These are phyloP conservation scores for Rhyzopertha dominica DNA, from an alignment of 1,140 invertebrate genomes.

Conservation along the genomic window DNA sequence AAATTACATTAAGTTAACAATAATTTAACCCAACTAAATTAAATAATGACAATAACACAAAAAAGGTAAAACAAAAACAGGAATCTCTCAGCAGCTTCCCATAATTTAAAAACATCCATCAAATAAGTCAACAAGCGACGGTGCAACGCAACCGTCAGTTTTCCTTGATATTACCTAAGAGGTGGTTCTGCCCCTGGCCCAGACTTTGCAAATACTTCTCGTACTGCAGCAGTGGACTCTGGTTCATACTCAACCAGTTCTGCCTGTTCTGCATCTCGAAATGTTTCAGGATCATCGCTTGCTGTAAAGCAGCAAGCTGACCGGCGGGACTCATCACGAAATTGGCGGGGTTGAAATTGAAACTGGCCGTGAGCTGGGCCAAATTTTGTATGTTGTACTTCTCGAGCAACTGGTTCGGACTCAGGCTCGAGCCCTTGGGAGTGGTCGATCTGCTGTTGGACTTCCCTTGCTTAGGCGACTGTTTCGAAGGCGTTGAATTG, in stretches of 20 bases:
- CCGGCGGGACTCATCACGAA: conserved; percentile 22
- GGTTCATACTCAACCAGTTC: conserved; percentile 36
- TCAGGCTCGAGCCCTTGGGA: conserved; percentile 16
- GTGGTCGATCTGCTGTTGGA: neutral
- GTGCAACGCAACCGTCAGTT: too few relatives aligned
- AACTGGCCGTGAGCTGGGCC: conserved; percentile 39
- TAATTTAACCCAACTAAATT: too few relatives aligned
- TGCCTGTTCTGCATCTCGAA: conserved; percentile 38
- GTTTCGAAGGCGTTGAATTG: neutral
- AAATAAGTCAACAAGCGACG: too few relatives aligned
- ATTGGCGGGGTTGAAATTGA: conserved; percentile 33
- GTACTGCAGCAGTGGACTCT: conserved; percentile 35
- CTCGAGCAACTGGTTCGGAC: conserved; percentile 39
- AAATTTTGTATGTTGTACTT: conserved; percentile 44
- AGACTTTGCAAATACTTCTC: conserved; percentile 43
- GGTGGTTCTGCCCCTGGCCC: conserved; percentile 19
- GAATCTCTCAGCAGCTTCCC: too few relatives aligned
- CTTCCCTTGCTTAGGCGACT: neutral
- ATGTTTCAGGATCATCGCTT: conserved; percentile 39
- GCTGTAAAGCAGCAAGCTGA: conserved; percentile 36
- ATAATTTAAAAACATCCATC: too few relatives aligned
- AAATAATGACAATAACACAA: too few relatives aligned
- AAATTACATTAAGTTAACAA: too few relatives aligned
- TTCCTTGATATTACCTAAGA: conserved; percentile 32
- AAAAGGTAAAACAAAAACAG: too few relatives aligned